Evolutionary conservation across 1,140 invertebrate genomes (phyloP).

Genomic region (Zophobas morio): DNA sequence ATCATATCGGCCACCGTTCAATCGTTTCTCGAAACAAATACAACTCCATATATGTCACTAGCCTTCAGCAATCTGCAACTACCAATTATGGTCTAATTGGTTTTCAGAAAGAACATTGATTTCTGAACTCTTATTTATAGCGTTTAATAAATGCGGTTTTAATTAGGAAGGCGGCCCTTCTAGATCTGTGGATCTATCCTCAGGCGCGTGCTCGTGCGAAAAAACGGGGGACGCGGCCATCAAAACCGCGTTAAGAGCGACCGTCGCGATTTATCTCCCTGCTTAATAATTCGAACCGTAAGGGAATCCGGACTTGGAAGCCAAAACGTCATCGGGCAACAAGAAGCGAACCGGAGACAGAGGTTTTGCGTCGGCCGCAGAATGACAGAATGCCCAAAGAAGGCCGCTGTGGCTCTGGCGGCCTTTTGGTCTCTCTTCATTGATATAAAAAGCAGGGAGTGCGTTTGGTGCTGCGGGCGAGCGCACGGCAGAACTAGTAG

Average conservation of each 20-base stretch:
- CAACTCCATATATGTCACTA: slow-evolving; percentile 66
- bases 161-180: slow-evolving; percentile 50
- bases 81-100: slow-evolving; percentile 68
- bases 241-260: slow-evolving; percentile 25
- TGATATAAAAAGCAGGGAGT: slow-evolving; percentile 54
- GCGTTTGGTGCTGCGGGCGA: slow-evolving; percentile 51
- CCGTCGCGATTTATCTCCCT: slow-evolving; percentile 37
- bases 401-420: slow-evolving; percentile 45
- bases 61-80: slow-evolving; percentile 66
- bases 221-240: slow-evolving; percentile 26
- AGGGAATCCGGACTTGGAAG: slow-evolving; percentile 27
- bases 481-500: slow-evolving; percentile 54
- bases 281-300: slow-evolving; percentile 33
- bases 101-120: slow-evolving; percentile 67
- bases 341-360: slow-evolving; percentile 38
- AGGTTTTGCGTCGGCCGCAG: slow-evolving; percentile 42
- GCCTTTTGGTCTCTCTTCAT: slow-evolving; percentile 50
- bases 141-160: slow-evolving; percentile 60
- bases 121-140: slow-evolving; percentile 64
- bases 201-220: slow-evolving; percentile 19
- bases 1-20: slow-evolving; percentile 64
- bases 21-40: slow-evolving; percentile 68
- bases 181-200: background rate
- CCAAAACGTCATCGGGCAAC: slow-evolving; percentile 25
- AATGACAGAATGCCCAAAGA: slow-evolving; percentile 44